Percentiles rank a stretch among this genome's conserved stretches.
Conservation (phyloP, 2,797 vertebrate species). For the Gila robusta region DNA sequence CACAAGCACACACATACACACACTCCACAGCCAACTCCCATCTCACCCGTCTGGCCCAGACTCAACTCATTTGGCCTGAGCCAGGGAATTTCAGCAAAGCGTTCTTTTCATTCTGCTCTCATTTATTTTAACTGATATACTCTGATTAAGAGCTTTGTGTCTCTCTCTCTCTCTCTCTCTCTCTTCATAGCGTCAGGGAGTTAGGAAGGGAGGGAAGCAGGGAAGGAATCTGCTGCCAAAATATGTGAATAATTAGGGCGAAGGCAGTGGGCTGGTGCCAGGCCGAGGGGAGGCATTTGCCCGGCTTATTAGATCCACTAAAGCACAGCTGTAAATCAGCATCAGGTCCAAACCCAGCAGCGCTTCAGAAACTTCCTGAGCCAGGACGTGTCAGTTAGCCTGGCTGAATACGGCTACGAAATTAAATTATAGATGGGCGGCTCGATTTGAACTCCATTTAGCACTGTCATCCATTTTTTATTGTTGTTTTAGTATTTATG, state of each 20-base stretch:
- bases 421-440: constrained; percentile 25
- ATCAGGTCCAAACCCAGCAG: constrained; percentile 62
- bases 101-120: constrained; percentile 96
- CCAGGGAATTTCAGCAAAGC: constrained; percentile 86
- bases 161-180: constrained; percentile 75
- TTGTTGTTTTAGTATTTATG: background rate
- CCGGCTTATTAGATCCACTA: constrained; percentile 94
- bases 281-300: constrained; percentile 91
- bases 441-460: constrained; percentile 38
- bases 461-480: constrained; percentile 5
- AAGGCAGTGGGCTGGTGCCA: constrained; percentile 86
- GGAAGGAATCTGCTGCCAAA: constrained; percentile 91
- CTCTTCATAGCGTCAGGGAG: constrained; percentile 60
- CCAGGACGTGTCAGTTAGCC: constrained; percentile 66
- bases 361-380: constrained; percentile 73
- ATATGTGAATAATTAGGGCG: constrained; percentile 96
- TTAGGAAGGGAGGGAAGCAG: constrained; percentile 77
- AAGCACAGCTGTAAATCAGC: constrained; percentile 91
- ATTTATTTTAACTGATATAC: constrained; percentile 98
- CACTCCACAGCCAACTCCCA: constrained; percentile 73
- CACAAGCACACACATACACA: constrained; percentile 7
- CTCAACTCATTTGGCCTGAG: constrained; percentile 93
- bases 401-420: constrained; percentile 55
- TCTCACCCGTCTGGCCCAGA: constrained; percentile 85
- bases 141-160: constrained; percentile 94